These are phyloP conservation scores for Palythoa caribaeorum DNA, from an alignment of 92 coral and sea anemone species.

Conservation along the genomic window DNA sequence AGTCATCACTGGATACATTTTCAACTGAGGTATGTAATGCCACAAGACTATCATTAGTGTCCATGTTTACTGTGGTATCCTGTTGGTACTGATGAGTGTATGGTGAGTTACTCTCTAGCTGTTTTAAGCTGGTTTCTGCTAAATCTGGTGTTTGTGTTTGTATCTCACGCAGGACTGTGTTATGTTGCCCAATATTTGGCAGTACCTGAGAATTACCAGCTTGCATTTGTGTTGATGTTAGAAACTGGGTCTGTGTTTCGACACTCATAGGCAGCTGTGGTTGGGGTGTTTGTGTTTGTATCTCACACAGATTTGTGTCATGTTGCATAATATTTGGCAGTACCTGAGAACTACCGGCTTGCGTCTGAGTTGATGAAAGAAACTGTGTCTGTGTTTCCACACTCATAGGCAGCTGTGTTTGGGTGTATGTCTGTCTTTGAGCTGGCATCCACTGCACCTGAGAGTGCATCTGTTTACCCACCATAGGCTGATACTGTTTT, in stretches of 20 bases:
- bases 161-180: slow-evolving; percentile 9
- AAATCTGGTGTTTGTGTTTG: slow-evolving; percentile 38
- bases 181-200: not conserved
- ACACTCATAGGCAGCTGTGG: not conserved
- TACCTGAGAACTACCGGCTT: not conserved
- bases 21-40: not conserved
- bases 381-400: slow-evolving; percentile 28
- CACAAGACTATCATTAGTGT: not conserved
- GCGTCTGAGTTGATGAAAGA: slow-evolving; percentile 27
- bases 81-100: not conserved
- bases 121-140: not conserved
- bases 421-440: slow-evolving; percentile 28
- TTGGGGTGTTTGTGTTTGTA: slow-evolving; percentile 26
- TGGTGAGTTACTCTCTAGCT: not conserved
- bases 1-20: not conserved
- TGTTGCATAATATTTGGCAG: not conserved
- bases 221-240: slow-evolving; percentile 29
- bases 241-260: slow-evolving; percentile 23
- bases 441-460: slow-evolving; percentile 1
- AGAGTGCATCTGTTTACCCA: slow-evolving; percentile 12
- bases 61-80: not conserved
- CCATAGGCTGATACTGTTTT: not conserved
- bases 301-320: slow-evolving; percentile 17
- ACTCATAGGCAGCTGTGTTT: slow-evolving; percentile 27
- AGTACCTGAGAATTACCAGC: not conserved